Base-by-base conservation (phyloP, 2,888 invertebrate genomes). In the Coelopa pilipes region DNA sequence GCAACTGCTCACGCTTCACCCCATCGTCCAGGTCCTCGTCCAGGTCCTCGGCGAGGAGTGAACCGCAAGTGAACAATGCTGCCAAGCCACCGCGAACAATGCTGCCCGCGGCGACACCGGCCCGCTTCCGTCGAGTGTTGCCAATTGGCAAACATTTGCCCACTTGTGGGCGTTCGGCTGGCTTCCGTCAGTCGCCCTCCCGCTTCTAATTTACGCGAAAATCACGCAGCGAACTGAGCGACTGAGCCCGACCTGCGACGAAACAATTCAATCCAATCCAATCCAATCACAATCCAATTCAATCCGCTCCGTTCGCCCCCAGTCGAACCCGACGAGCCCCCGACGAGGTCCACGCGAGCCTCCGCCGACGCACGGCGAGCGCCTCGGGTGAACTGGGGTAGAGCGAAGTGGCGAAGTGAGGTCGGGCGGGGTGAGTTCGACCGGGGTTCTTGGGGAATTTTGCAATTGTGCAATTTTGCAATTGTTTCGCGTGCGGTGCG, bases 211-310 rank as follows among this genome's bases (percentile, higher is more conserved):
- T 82, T 82, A 77, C 79, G 75, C 78, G 75, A 82, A 82, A 78
- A 81, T 80, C 82, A 82, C 82, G 83, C 81, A 83, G 81, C 80
- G 82, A 83, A 82, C 81, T 81, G n/a, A n/a, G 80, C 79, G 80
- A 46, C 4, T 34, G 34, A 34, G 34, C 34, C 13, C 80, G 79
- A 78, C 47, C 49, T 78, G 76, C 76, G 76, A 66, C 59, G 21
- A 47, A 72, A 74, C 71, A 72, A 72, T 75, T 75, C 68, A 75
- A 75, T 75, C 69, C 53, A 67, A 65, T 65, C 66, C n/a, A n/a
- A n/a, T n/a, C n/a, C n/a, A n/a, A n/a, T n/a, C n/a, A n/a, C n/a
- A n/a, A n/a, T n/a, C n/a, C n/a, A n/a, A n/a, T n/a, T n/a, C n/a
- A n/a, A n/a, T n/a, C n/a, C n/a, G n/a, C n/a, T n/a, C n/a, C n/a